Evolutionary conservation across 2,113 vertebrate species (phyloP).

Genomic region (Antechinus flavipes): DNA sequence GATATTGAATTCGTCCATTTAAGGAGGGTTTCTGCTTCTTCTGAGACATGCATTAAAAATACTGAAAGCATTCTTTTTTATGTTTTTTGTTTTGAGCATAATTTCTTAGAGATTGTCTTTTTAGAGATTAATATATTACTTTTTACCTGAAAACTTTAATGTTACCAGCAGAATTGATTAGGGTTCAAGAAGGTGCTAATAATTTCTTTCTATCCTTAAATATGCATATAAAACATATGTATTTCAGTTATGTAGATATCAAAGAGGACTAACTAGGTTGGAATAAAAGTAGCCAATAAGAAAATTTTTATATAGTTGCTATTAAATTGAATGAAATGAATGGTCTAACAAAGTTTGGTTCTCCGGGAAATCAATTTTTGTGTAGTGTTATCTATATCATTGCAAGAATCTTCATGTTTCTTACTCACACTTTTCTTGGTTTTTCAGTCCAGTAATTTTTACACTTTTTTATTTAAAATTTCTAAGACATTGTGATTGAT

Average conservation of each 20-base stretch:
- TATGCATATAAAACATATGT: constrained; percentile 58
- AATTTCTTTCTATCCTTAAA: constrained; percentile 31
- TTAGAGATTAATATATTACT: not conserved
- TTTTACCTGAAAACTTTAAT: not conserved
- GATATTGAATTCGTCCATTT: not conserved
- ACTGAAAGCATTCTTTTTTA: not conserved
- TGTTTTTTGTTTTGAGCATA: not conserved
- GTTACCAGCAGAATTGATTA: constrained; percentile 40
- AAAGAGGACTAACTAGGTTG: constrained; percentile 74
- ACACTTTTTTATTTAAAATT: constrained; percentile 68
- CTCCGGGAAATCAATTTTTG: constrained; percentile 75
- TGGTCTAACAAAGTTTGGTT: constrained; percentile 69
- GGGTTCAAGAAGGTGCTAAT: constrained; percentile 53
- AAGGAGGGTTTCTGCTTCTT: not conserved
- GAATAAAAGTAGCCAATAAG: constrained; percentile 74
- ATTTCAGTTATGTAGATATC: constrained; percentile 17
- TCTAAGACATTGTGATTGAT: constrained; percentile 58
- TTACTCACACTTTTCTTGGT: constrained; percentile 75
- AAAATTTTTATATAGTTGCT: constrained; percentile 78
- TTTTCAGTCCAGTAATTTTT: constrained; percentile 66
- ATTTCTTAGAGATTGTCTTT: not conserved
- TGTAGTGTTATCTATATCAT: constrained; percentile 65
- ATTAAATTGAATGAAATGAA: constrained; percentile 74
- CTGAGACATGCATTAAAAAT: not conserved
- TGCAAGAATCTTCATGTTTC: constrained; percentile 67